phyloP scores from a whole-genome alignment of 2,797 vertebrate genomes.

The Crypturellus tataupa region DNA sequence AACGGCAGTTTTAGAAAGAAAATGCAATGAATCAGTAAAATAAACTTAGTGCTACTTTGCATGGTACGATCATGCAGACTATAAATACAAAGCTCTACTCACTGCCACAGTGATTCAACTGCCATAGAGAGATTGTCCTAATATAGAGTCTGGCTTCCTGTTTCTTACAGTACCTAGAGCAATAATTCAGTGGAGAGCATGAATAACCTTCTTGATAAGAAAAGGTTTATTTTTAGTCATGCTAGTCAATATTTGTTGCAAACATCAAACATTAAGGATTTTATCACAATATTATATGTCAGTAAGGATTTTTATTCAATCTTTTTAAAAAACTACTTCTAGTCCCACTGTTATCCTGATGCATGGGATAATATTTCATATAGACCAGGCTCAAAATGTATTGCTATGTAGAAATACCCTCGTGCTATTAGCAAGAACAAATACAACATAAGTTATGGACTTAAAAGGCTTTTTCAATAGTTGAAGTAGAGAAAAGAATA shows the following conservation, averaged over 20 bases:
- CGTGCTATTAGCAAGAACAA: not conserved
- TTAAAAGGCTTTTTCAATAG: not conserved
- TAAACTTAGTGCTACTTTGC: not conserved
- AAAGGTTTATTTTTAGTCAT: not conserved
- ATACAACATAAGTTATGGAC: not conserved
- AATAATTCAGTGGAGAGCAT: not conserved
- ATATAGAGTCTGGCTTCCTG: not conserved
- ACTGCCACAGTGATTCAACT: not conserved
- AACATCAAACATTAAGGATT: not conserved
- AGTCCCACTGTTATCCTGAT: not conserved
- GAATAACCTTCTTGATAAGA: not conserved
- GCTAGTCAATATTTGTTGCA: not conserved
- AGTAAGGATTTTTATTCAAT: not conserved
- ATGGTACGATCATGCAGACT: not conserved
- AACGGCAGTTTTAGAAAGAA: not conserved
- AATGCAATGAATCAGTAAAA: not conserved
- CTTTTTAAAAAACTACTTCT: constrained; percentile 2
- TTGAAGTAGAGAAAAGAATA: not conserved
- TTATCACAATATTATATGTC: not conserved
- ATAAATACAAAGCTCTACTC: not conserved
- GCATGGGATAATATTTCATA: not conserved
- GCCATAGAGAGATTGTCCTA: not conserved
- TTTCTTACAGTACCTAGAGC: not conserved
- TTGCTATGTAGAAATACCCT: not conserved
- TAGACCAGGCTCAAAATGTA: not conserved